phyloP scores from a whole-genome alignment of 2,888 invertebrate genomes.

The Nasonia oneida region DNA sequence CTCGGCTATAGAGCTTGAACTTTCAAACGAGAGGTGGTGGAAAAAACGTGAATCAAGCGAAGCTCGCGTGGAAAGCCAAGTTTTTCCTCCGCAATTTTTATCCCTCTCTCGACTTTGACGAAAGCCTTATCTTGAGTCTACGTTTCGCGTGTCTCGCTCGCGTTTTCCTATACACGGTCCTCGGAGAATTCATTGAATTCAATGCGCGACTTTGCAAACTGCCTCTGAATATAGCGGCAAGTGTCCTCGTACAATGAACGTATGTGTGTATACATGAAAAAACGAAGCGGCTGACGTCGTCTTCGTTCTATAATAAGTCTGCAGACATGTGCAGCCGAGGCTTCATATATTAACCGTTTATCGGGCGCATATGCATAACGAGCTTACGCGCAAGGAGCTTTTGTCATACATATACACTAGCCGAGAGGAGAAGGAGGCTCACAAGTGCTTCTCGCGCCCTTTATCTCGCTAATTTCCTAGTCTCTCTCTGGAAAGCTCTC shows the following conservation, averaged over 20 bases:
- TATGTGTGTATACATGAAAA: background rate
- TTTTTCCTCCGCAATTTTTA: no score
- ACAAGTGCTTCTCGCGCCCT: slow-evolving; percentile 13
- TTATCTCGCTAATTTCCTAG: slow-evolving; percentile 45
- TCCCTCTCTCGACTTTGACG: no score
- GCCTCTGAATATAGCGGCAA: background rate
- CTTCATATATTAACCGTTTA: slow-evolving; percentile 39
- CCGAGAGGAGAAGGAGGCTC: background rate
- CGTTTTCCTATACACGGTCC: no score
- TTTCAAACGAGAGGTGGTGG: background rate
- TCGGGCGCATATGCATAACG: background rate
- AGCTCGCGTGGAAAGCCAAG: background rate
- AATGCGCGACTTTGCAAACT: background rate
- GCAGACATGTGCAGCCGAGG: background rate
- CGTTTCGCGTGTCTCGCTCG: no score
- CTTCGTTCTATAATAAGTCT: background rate
- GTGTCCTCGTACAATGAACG: background rate
- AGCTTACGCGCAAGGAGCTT: background rate
- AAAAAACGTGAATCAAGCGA: background rate
- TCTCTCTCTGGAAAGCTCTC: slow-evolving; percentile 2
- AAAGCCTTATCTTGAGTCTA: no score
- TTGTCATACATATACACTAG: background rate
- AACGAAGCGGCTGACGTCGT: background rate
- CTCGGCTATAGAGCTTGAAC: background rate
- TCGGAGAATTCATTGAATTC: background rate